Conservation (phyloP, 2,888 invertebrate species). For the Epinotia nisella region DNA sequence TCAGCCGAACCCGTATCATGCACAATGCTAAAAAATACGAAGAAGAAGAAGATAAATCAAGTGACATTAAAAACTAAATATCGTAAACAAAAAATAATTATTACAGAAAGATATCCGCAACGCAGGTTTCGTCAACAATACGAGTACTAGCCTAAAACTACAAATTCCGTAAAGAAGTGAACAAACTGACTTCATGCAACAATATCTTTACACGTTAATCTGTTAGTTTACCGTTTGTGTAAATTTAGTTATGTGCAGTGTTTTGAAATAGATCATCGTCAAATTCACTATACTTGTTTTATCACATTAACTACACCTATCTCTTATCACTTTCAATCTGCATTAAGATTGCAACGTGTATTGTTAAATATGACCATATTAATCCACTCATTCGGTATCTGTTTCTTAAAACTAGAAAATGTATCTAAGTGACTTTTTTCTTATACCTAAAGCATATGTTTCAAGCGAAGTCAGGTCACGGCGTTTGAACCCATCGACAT, state of each 20-base stretch:
- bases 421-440: neutral
- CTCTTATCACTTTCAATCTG: neutral
- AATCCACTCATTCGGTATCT: no score
- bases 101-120: no score
- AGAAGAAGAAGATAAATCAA: no score
- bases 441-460: constrained; percentile 4
- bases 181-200: neutral
- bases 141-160: no score
- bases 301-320: neutral
- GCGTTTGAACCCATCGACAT: constrained; percentile 9
- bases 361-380: no score
- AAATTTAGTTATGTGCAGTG: neutral
- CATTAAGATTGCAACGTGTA: no score
- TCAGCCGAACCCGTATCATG: neutral
- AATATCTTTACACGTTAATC: neutral
- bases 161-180: neutral
- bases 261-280: neutral
- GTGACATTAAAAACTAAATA: no score
- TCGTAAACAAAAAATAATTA: no score
- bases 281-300: neutral
- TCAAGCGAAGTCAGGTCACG: constrained; percentile 15
- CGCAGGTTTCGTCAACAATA: no score
- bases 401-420: no score
- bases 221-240: neutral
- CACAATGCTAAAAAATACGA: neutral